phyloP scores from a whole-genome alignment of 2,797 vertebrate species.

The Enteromius unitaeniatus region DNA sequence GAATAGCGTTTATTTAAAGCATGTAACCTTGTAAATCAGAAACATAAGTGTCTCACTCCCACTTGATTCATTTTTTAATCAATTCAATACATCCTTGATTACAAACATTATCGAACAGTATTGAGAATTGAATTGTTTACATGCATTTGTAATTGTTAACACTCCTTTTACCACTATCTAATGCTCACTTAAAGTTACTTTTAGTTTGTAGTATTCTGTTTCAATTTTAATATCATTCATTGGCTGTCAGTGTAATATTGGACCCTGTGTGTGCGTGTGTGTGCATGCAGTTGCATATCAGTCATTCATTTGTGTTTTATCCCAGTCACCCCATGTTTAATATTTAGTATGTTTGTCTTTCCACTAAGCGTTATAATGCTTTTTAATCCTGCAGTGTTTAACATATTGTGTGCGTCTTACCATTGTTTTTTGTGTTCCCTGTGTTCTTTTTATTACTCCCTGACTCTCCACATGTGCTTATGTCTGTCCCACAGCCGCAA shows the following conservation, averaged over 20 bases:
- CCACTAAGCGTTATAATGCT: slow-evolving; percentile 31
- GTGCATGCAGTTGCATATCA: not conserved
- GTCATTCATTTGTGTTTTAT: not conserved
- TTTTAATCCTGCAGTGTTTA: slow-evolving; percentile 43
- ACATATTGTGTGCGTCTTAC: slow-evolving; percentile 58
- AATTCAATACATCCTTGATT: not conserved
- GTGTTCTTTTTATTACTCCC: slow-evolving; percentile 34
- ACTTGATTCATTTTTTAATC: not conserved
- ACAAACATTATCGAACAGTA: not conserved
- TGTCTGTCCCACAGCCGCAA: slow-evolving; percentile 53
- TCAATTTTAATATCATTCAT: not conserved
- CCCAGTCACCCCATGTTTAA: not conserved
- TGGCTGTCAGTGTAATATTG: not conserved
- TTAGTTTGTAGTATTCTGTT: not conserved
- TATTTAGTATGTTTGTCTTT: slow-evolving; percentile 28
- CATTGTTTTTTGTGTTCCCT: slow-evolving; percentile 54
- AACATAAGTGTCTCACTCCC: not conserved
- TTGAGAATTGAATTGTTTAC: not conserved
- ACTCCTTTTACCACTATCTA: not conserved
- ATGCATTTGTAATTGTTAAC: not conserved
- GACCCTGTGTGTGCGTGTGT: not conserved
- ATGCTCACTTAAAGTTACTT: not conserved
- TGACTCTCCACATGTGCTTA: slow-evolving; percentile 51
- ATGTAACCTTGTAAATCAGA: no score
- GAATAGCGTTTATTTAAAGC: no score